Percentiles rank a stretch among this genome's conserved stretches.
phyloP scores from a whole-genome alignment of 2,888 invertebrate genomes.

The Pegoplata infirma region DNA sequence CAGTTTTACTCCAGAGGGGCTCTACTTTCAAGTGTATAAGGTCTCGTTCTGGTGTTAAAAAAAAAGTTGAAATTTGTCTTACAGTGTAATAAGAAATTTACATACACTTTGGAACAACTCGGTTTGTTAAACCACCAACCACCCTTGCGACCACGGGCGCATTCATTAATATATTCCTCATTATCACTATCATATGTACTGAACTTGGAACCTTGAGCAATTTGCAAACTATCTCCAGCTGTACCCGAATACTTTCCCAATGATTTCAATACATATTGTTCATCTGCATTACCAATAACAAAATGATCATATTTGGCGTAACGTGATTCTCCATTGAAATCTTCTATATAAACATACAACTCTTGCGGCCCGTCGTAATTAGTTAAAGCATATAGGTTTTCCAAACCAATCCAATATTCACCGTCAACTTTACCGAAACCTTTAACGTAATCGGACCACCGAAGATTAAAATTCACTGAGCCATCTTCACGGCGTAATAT shows the following conservation, averaged over 20 bases:
- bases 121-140: conserved; percentile 33
- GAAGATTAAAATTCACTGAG: conserved; percentile 17
- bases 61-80: too few species aligned
- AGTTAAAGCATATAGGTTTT: conserved; percentile 20
- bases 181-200: conserved; percentile 31
- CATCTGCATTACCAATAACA: conserved; percentile 3
- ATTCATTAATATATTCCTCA: conserved; percentile 4
- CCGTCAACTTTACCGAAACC: conserved; percentile 33
- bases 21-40: too few species aligned
- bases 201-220: conserved; percentile 1
- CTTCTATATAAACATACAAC: conserved; percentile 20
- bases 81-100: neutral
- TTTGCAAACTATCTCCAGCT: conserved; percentile 22
- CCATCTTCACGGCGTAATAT: conserved; percentile 32
- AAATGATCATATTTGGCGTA: conserved; percentile 29
- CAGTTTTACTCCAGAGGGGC: too few species aligned
- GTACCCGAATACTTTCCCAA: conserved; percentile 35
- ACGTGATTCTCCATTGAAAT: conserved; percentile 20
- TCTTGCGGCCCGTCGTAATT: conserved; percentile 38
- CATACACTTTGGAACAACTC: conserved; percentile 19
- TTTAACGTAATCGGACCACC: conserved; percentile 23
- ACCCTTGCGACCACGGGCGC: conserved; percentile 6
- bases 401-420: conserved; percentile 44
- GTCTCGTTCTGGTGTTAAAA: too few species aligned
- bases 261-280: conserved; percentile 16